Base-by-base conservation (phyloP, 2,113 vertebrate genomes). In the Tetraodon nigroviridis region DNA sequence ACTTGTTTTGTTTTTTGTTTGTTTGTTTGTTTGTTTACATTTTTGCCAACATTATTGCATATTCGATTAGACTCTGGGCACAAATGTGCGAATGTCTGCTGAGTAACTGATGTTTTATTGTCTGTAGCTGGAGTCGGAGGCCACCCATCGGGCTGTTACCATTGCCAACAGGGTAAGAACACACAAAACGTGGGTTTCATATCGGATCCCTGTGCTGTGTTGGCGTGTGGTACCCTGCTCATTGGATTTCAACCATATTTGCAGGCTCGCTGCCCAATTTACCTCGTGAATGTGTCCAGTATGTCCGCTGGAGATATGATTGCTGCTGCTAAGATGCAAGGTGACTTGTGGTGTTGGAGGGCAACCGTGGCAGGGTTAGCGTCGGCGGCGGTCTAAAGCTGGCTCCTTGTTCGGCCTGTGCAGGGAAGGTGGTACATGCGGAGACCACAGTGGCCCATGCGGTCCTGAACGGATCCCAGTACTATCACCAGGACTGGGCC, bases 401-500 rank as follows among this genome's bases (percentile, higher is more conserved):
- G 40, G 29, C 12, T 20, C 21, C 44, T 12, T 24, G 2, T 49
- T 44, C 4, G 19, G 10, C 59, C 4, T 51, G 2, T 60, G 11
- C 62, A 98, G 96, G 93, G 68, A 98, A 96, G 76, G 94, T 93
- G 57, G 93, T 97, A 60, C 93, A 96, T 0, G 95, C 92, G 0
- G 96, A 98, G 91, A 94, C 94, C 6, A 97, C 94, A 67, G 94
- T 94, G 0, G 96, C 94, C 0, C 95, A 98, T 0, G 89, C 95
- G 3, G 95, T 95, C 2, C 88, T 98, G 80, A 98, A 93, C 0
- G 96, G 95, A 62, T 85, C 96, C 64, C 93, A 97, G 86, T 98
- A 98, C 79, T 98, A 98, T 83, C 96, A 98, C 85, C 96, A 98
- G 90, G 95, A 98, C 84, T 98, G 96, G 96, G 92, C 89, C 69